Evolutionary conservation across 35 echinoderm and acorn worm genomes (phyloP), one percentile per base, ranked within the genome.

Genomic region (Lytechinus variegatus): DNA sequence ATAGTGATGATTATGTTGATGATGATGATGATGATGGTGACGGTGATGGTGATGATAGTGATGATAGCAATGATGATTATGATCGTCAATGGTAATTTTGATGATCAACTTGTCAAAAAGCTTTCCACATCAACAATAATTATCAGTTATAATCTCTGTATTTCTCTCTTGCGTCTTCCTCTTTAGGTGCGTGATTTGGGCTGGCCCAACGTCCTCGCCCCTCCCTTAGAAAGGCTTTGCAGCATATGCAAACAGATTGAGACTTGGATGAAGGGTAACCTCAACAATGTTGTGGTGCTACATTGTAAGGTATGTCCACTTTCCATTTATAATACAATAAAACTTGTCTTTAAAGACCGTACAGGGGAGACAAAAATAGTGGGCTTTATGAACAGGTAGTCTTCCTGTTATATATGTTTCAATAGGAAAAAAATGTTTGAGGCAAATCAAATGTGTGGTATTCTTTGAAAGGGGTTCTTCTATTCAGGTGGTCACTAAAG

Each of bases 211-310:
- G 93, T 95, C 52, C 96, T 99, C 53, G 97, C 98, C 21, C 98
- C 98, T 12, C 97, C 98, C 11, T 27, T 99, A 87, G 97, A 99
- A 91, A 96, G 96, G 89, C 96, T 99, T 10, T 99, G 98, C 61
- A 99, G 97, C 91, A 99, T 99, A 93, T 99, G 98, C 71, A 99
- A 99, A 87, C 96, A 97, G 54, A 99, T 97, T 54, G 97, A 99
- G 87, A 97, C 96, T 10, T 99, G 97, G 97, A 51, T 99, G 53
- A 96, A 97, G 94, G 86, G 96, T 33, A 97, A 99, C 92, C 55
- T 96, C 29, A 87, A 96, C 6, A 91, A 99, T 97, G 97, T 99
- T 53, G 97, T 97, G 24, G 98, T 99, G 79, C 96, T 99, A 27
- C 98, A 99, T 94, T 97, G 97, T 56, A 99, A 99, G 95, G 97